Evolutionary conservation across 2,797 vertebrate genomes (phyloP).

Genomic region (Spinus olivaceus): DNA sequence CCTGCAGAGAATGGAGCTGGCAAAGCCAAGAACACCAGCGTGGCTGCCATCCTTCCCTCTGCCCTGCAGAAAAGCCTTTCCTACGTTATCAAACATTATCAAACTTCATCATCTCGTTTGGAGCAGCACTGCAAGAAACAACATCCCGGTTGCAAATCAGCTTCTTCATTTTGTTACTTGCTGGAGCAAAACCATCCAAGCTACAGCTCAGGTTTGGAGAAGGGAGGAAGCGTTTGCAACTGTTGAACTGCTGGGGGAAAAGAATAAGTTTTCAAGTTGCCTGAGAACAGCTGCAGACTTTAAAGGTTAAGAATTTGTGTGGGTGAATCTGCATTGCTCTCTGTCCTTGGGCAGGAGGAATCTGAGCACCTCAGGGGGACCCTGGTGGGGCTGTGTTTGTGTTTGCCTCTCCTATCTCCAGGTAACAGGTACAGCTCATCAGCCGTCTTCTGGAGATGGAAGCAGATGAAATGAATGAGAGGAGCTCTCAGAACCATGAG

Average conservation of each 20-base stretch:
- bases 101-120: accelerated
- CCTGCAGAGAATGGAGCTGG: background rate
- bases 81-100: accelerated
- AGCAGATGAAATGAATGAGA: background rate
- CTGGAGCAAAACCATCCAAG: background rate
- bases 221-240: background rate
- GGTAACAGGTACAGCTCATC: background rate
- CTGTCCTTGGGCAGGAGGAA: background rate
- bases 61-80: background rate
- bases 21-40: background rate
- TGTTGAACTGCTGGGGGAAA: background rate
- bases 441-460: background rate
- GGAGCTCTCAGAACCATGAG: background rate
- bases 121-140: background rate
- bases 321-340: background rate
- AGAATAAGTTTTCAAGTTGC: background rate
- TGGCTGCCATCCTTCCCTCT: background rate
- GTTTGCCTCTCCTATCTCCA: background rate
- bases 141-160: background rate
- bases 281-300: background rate
- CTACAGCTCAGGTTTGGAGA: background rate
- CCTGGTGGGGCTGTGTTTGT: background rate
- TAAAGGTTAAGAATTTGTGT: background rate
- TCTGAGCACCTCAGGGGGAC: background rate
- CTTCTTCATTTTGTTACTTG: background rate